Evolutionary conservation across 2,113 vertebrate species (phyloP).

Genomic region (Burhinus oedicnemus): DNA sequence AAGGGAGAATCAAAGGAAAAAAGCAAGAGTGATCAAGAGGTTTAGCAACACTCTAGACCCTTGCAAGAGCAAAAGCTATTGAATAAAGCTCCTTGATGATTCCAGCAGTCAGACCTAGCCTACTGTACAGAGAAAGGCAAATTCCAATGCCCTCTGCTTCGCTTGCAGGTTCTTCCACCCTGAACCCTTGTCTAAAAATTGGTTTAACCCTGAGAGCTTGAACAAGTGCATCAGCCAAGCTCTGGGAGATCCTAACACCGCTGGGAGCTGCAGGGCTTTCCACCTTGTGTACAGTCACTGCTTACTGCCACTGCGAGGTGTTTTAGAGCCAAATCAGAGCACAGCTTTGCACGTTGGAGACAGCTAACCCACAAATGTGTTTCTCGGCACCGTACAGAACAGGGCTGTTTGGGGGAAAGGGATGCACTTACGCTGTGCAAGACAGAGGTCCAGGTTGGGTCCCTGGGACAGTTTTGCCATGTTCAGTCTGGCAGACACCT

Average conservation of each 20-base stretch:
- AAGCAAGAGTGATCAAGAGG: neutral
- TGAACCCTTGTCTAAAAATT: neutral
- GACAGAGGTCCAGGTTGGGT: rapidly evolving
- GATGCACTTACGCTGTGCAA: neutral
- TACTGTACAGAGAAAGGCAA: neutral
- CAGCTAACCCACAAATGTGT: neutral
- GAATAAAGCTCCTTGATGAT: neutral
- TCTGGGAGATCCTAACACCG: neutral
- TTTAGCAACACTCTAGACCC: neutral
- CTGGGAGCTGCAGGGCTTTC: neutral
- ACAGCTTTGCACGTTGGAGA: neutral
- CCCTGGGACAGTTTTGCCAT: neutral
- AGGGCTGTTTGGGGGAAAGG: neutral
- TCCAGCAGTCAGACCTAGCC: neutral
- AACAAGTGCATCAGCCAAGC: neutral
- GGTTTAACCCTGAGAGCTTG: neutral
- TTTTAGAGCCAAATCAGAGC: neutral
- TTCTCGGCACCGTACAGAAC: neutral
- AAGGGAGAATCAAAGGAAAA: neutral
- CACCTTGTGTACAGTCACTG: neutral
- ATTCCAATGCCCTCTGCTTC: neutral
- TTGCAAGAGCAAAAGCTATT: neutral
- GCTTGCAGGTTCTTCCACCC: neutral
- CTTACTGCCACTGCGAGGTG: neutral
- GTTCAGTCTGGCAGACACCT: neutral